These are phyloP conservation scores for Setophaga coronata DNA, from an alignment of 2,113 vertebrate species.

Conservation along the genomic window DNA sequence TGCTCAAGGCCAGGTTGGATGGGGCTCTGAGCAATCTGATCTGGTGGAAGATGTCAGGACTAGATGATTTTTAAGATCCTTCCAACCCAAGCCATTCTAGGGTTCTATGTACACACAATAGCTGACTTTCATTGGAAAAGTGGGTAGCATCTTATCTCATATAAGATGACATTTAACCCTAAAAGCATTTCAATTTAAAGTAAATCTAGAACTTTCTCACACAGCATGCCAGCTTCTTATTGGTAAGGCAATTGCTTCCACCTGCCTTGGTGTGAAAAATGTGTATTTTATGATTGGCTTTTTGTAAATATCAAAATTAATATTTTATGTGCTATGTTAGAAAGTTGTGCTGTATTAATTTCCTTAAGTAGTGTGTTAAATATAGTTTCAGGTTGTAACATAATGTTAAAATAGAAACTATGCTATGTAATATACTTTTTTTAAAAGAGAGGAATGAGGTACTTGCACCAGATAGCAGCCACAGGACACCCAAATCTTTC, in stretches of 20 bases:
- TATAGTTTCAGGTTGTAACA: no score
- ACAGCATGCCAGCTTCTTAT: neutral
- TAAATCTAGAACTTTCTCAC: neutral
- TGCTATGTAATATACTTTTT: no score
- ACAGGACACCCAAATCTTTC: no score
- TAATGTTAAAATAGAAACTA: no score
- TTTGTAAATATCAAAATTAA: no score
- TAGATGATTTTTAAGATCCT: neutral
- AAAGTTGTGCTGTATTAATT: no score
- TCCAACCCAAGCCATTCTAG: neutral
- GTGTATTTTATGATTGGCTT: no score
- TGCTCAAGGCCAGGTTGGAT: neutral
- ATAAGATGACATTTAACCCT: neutral
- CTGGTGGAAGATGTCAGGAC: neutral
- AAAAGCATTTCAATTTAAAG: neutral
- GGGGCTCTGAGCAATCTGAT: neutral
- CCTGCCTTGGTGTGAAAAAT: neutral
- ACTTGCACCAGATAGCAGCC: no score
- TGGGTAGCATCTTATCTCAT: neutral
- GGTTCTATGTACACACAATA: fast-evolving
- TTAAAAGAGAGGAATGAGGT: no score
- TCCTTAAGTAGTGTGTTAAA: no score
- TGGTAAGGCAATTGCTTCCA: neutral
- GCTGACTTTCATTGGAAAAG: neutral
- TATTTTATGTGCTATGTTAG: no score